A percentile compares a stretch with the other conserved stretches of the same genome.
phyloP scores from a whole-genome alignment of 2,113 vertebrate genomes.

The Hippocampus guttulatus region DNA sequence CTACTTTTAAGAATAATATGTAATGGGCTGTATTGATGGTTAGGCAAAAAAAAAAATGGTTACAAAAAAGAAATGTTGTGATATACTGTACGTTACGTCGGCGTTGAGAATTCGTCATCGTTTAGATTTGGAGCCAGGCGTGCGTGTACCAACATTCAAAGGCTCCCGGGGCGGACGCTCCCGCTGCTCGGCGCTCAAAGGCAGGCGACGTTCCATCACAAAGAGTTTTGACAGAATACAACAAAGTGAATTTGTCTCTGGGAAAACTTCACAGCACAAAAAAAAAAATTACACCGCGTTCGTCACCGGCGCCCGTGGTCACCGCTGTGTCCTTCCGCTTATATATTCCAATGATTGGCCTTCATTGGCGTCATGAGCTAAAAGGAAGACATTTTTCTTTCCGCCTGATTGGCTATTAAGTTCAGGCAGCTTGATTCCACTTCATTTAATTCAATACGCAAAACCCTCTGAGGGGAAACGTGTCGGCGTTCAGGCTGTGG shows the following conservation, averaged over 20 bases:
- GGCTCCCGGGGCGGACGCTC: too few species aligned
- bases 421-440: neutral
- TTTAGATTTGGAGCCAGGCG: neutral
- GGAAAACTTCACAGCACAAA: neutral
- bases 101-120: neutral
- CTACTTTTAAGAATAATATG: too few species aligned
- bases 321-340: neutral
- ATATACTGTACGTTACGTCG: too few species aligned
- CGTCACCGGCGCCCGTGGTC: neutral
- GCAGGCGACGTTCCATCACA: neutral
- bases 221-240: neutral
- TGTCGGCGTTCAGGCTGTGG: neutral
- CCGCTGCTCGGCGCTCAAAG: neutral
- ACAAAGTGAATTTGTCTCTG: neutral
- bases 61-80: neutral
- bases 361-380: neutral
- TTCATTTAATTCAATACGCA: neutral
- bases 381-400: neutral
- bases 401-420: neutral
- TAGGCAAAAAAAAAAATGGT: neutral
- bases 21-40: too few species aligned
- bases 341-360: neutral
- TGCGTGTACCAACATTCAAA: neutral
- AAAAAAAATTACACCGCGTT: neutral
- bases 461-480: neutral